Evolutionary conservation across 1,140 invertebrate genomes (phyloP).

Genomic region (Tetramorium parvispinum): DNA sequence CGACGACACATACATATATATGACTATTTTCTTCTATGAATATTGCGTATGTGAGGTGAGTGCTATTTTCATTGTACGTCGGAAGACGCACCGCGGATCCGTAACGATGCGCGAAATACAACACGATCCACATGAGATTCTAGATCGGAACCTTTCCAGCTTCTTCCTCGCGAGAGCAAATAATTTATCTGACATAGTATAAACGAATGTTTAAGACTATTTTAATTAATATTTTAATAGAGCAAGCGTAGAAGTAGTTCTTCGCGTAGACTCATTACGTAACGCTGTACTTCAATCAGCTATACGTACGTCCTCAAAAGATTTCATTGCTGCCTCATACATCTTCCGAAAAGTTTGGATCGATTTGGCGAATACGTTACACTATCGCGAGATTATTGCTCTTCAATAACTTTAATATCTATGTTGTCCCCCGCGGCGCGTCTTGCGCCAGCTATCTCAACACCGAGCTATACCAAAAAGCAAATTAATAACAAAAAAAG

Average conservation of each 20-base stretch:
- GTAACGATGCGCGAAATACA: constrained; percentile 50
- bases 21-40: constrained; percentile 83
- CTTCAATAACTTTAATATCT: constrained; percentile 19
- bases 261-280: constrained; percentile 21
- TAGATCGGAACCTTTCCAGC: constrained; percentile 6
- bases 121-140: constrained; percentile 1
- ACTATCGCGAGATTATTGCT: constrained; percentile 12
- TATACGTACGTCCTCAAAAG: not conserved
- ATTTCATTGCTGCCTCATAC: constrained; percentile 18
- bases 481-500: constrained; percentile 73
- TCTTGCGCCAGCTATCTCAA: constrained; percentile 76
- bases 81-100: constrained; percentile 63
- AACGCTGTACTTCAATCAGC: constrained; percentile 23
- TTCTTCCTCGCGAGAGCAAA: constrained; percentile 19
- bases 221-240: constrained; percentile 38
- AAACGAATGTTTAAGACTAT: not conserved
- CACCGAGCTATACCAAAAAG: constrained; percentile 79
- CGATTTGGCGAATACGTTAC: constrained; percentile 16
- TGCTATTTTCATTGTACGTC: constrained; percentile 75
- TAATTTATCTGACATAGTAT: constrained; percentile 29
- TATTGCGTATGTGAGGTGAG: constrained; percentile 80
- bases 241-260: not conserved
- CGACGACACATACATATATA: constrained; percentile 75
- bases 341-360: constrained; percentile 17
- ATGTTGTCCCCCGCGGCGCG: constrained; percentile 61